A percentile compares a stretch with the other conserved stretches of the same genome.
Evolutionary conservation across 2,113 vertebrate species (phyloP).

Genomic region (Peucedramus taeniatus): DNA sequence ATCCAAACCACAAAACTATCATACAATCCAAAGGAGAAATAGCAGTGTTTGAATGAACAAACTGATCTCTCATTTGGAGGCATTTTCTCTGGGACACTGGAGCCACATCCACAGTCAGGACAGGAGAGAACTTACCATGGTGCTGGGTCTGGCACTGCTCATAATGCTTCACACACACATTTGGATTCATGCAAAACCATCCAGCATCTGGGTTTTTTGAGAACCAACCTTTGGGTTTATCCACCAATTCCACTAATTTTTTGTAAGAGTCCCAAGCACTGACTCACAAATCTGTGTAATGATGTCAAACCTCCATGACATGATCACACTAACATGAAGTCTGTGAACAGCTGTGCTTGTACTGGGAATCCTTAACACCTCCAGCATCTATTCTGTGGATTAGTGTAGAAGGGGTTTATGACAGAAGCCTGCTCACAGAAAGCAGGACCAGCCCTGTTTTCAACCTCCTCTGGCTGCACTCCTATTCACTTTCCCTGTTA

Average conservation of each 20-base stretch:
- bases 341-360: neutral
- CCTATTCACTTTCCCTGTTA: neutral
- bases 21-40: neutral
- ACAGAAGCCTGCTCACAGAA: neutral
- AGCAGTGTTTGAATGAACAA: neutral
- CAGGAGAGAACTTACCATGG: neutral
- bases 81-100: neutral
- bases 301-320: neutral
- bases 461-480: neutral
- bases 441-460: neutral
- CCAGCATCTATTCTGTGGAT: neutral
- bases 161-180: too few relatives aligned
- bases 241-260: neutral
- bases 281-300: neutral
- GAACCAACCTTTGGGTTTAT: neutral
- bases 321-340: fast-evolving
- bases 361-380: neutral
- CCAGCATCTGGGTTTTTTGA: neutral
- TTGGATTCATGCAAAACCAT: neutral
- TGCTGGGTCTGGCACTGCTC: neutral
- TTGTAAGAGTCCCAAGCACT: neutral
- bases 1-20: neutral
- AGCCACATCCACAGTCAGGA: neutral
- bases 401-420: neutral
- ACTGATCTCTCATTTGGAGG: neutral